Evolutionary conservation across 2,888 invertebrate genomes (phyloP).

Genomic region (Drosophila longiperda): DNA sequence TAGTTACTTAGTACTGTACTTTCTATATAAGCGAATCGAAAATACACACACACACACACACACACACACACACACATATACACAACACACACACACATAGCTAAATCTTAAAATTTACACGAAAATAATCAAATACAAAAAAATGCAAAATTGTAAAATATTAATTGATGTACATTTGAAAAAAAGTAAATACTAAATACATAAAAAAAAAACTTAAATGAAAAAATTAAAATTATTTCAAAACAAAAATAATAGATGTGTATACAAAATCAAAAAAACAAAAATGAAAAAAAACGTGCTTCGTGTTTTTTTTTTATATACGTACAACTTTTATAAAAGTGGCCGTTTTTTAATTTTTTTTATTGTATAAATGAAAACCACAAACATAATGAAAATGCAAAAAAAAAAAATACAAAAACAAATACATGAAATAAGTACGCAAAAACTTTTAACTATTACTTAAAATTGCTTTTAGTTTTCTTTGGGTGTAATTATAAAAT

Average conservation of each 20-base stretch:
- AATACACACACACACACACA: constrained; percentile 35
- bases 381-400: constrained; percentile 11
- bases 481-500: constrained; percentile 54
- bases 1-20: constrained; percentile 81
- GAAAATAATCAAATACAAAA: constrained; percentile 66
- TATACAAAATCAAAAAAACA: constrained; percentile 31
- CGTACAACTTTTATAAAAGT: constrained; percentile 61
- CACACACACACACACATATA: constrained; percentile 43
- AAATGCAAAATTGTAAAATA: constrained; percentile 76
- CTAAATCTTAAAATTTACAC: constrained; percentile 71
- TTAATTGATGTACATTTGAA: constrained; percentile 74
- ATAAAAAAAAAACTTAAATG: constrained; percentile 38
- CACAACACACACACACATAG: constrained; percentile 64
- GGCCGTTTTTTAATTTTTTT: constrained; percentile 63
- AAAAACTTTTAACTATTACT: constrained; percentile 53
- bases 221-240: constrained; percentile 63
- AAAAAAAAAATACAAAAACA: constrained; percentile 4
- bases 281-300: constrained; percentile 45
- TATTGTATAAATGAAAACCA: constrained; percentile 51
- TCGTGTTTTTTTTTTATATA: constrained; percentile 71
- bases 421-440: constrained; percentile 34
- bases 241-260: constrained; percentile 56
- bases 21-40: constrained; percentile 62
- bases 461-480: constrained; percentile 52
- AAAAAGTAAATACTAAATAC: constrained; percentile 40